Evolutionary conservation across 2,113 vertebrate species (phyloP).

Genomic region (Copsychus sechellarum): DNA sequence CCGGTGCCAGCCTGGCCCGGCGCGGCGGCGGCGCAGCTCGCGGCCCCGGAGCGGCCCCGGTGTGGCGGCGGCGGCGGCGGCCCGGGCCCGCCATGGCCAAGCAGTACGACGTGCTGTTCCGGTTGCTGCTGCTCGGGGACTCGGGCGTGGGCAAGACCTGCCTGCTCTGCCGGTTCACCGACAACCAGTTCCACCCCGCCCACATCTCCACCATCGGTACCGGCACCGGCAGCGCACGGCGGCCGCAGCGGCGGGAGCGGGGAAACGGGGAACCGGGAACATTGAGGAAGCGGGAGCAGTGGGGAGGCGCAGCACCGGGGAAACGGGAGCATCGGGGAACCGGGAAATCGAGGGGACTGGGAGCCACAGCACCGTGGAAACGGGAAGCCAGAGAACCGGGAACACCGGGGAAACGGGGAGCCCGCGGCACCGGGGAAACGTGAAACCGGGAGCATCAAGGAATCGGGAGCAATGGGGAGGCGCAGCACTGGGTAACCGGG

Average conservation of each 20-base stretch:
- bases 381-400: neutral
- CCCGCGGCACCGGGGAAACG: neutral
- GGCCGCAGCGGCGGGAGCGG: neutral
- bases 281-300: neutral
- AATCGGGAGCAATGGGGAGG: neutral
- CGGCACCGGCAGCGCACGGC: neutral
- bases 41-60: neutral
- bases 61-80: neutral
- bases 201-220: constrained; percentile 95
- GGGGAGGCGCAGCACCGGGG: neutral
- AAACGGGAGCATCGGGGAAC: neutral
- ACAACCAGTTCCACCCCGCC: constrained; percentile 88
- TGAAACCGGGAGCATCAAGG: neutral
- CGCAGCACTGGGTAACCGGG: neutral
- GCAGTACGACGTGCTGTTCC: constrained; percentile 89
- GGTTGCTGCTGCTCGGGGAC: constrained; percentile 88
- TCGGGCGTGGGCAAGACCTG: constrained; percentile 94
- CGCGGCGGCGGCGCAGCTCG: too few relatives aligned
- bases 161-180: constrained; percentile 90
- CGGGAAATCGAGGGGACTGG: neutral
- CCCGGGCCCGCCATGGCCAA: constrained; percentile 83
- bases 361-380: neutral
- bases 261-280: neutral
- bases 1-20: too few relatives aligned
- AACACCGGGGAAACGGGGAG: neutral